A percentile compares a stretch with the other conserved stretches of the same genome.
phyloP scores from a whole-genome alignment of 2,113 vertebrate species.

The Sceloporus undulatus region DNA sequence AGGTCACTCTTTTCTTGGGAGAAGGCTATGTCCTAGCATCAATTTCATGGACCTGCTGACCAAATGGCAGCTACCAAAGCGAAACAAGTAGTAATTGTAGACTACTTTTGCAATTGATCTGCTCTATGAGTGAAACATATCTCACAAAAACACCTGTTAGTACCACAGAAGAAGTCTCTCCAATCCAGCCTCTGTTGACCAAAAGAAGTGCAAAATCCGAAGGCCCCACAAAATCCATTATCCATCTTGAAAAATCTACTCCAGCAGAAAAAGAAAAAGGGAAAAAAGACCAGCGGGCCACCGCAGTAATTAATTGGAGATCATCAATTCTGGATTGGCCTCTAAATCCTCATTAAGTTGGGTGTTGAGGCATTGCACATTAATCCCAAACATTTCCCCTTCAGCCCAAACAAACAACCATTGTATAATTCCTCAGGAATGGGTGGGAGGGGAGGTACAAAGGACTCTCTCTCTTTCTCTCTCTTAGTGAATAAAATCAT shows the following conservation, averaged over 20 bases:
- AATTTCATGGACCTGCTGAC: not conserved
- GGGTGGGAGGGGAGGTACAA: not conserved
- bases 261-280: conserved; percentile 3
- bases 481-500: conserved; percentile 78
- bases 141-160: too few species aligned
- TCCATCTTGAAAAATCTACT: conserved; percentile 11
- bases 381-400: conserved; percentile 81
- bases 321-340: conserved; percentile 75
- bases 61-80: not conserved
- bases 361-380: conserved; percentile 78
- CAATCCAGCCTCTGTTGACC: not conserved
- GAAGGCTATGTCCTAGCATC: too few species aligned
- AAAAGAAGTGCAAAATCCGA: conserved; percentile 23
- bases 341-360: conserved; percentile 81
- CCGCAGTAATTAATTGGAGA: conserved; percentile 73
- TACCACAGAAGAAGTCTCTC: not conserved
- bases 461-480: conserved; percentile 16
- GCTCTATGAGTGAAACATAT: not conserved
- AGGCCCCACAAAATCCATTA: not conserved
- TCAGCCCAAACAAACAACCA: conserved; percentile 82
- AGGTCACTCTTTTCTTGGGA: not conserved
- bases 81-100: not conserved
- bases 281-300: conserved; percentile 53
- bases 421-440: conserved; percentile 78
- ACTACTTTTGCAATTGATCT: not conserved